Percentiles rank a stretch among this genome's conserved stretches.
Evolutionary conservation across 35 echinoderm and acorn worm species (phyloP).

Genomic region (Lytechinus pictus): DNA sequence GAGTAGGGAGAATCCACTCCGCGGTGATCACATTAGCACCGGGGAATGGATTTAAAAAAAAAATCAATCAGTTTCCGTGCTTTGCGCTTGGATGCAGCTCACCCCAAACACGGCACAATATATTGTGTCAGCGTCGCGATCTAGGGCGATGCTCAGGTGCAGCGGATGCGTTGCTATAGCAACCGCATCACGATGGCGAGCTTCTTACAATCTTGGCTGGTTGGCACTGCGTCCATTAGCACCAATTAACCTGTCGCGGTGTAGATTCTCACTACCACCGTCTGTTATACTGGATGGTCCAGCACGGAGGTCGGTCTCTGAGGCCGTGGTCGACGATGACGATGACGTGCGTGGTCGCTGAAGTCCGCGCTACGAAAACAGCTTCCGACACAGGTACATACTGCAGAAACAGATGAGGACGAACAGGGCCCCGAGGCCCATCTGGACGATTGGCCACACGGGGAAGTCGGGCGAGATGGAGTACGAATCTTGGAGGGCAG

Average conservation of each 20-base stretch:
- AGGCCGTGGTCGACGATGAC: background rate
- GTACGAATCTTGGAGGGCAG: constrained; percentile 42
- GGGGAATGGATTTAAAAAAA: background rate
- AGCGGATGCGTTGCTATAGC: constrained; percentile 17
- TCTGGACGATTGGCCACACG: constrained; percentile 74
- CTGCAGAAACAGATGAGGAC: constrained; percentile 69
- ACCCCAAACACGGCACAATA: background rate
- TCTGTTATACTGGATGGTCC: background rate
- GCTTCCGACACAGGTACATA: constrained; percentile 71
- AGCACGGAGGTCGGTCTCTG: background rate
- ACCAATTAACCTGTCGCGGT: background rate
- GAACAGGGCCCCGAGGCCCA: constrained; percentile 56
- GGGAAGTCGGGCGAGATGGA: constrained; percentile 50
- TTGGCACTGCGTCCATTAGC: background rate
- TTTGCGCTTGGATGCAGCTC: background rate
- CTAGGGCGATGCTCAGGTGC: constrained; percentile 32
- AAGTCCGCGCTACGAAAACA: constrained; percentile 62
- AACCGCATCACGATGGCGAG: background rate
- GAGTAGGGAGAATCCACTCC: background rate
- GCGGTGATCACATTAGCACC: background rate
- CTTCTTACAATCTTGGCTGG: background rate
- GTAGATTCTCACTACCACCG: background rate
- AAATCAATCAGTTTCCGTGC: constrained; percentile 23
- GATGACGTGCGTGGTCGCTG: background rate
- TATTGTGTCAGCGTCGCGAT: constrained; percentile 21